Evolutionary conservation across 2,797 vertebrate species (phyloP).

Genomic region (Antrozous pallidus): DNA sequence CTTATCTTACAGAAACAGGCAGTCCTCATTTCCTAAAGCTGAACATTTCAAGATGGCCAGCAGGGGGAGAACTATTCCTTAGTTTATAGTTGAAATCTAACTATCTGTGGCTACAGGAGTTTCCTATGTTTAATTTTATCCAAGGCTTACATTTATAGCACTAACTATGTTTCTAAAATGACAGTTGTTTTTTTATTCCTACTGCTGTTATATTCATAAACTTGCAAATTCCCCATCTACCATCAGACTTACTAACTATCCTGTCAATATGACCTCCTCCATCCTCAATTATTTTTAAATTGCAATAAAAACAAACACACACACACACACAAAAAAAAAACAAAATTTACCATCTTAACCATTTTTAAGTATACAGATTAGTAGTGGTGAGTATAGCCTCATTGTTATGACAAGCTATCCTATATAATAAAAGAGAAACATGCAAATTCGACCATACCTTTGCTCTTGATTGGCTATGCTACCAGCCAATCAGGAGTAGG

Average conservation of each 20-base stretch:
- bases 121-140: neutral
- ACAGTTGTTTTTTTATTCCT: neutral
- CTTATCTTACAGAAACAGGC: neutral
- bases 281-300: neutral
- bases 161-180: neutral
- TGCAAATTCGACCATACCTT: no score
- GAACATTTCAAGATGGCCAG: slow-evolving; percentile 40
- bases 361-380: neutral
- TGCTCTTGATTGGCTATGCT: no score
- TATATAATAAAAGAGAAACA: no score
- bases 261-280: neutral
- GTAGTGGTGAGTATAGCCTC: neutral
- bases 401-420: neutral
- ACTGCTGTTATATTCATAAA: neutral
- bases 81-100: neutral
- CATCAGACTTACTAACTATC: neutral
- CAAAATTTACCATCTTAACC: neutral
- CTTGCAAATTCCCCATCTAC: neutral
- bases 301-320: neutral
- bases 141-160: neutral
- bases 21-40: neutral
- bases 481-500: no score
- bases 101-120: neutral
- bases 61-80: slow-evolving; percentile 8
- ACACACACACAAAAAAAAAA: neutral